phyloP scores from a whole-genome alignment of 2,113 vertebrate genomes.

The Passer domesticus region DNA sequence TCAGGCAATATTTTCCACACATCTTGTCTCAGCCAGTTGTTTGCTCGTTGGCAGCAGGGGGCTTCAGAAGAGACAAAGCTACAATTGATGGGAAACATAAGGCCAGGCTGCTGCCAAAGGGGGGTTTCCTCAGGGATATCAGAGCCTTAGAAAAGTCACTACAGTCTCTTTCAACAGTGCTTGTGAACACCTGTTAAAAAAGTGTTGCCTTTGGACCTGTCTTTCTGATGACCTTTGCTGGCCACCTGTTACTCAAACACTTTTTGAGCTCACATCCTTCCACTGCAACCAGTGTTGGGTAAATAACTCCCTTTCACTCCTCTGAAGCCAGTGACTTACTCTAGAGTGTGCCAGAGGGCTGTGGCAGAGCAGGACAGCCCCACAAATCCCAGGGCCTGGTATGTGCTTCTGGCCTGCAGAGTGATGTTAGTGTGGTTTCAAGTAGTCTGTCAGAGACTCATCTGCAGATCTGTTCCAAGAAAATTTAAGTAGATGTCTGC shows the following conservation, averaged over 20 bases:
- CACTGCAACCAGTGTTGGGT: background rate
- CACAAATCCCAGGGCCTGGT: background rate
- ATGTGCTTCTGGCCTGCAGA: background rate
- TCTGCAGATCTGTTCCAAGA: background rate
- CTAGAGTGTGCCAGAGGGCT: background rate
- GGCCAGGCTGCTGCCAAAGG: conserved; percentile 15
- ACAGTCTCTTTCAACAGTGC: background rate
- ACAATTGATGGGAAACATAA: conserved; percentile 38
- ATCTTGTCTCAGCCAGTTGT: conserved; percentile 45
- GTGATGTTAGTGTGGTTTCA: background rate
- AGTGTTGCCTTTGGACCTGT: background rate
- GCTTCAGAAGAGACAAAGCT: conserved; percentile 50
- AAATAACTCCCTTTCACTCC: background rate
- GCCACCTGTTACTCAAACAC: conserved; percentile 1
- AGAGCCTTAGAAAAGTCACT: background rate
- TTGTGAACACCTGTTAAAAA: conserved; percentile 18
- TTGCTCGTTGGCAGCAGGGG: conserved; percentile 12
- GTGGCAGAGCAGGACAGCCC: background rate
- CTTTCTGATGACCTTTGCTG: background rate
- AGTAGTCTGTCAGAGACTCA: background rate
- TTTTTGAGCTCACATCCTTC: background rate
- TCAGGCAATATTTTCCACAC: conserved; percentile 37
- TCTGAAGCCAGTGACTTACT: background rate
- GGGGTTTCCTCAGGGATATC: conserved; percentile 9
- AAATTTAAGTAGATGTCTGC: background rate